A percentile compares a stretch with the other conserved stretches of the same genome.
These are phyloP conservation scores for Machimus atricapillus DNA, from an alignment of 2,888 invertebrate species.

Conservation along the genomic window DNA sequence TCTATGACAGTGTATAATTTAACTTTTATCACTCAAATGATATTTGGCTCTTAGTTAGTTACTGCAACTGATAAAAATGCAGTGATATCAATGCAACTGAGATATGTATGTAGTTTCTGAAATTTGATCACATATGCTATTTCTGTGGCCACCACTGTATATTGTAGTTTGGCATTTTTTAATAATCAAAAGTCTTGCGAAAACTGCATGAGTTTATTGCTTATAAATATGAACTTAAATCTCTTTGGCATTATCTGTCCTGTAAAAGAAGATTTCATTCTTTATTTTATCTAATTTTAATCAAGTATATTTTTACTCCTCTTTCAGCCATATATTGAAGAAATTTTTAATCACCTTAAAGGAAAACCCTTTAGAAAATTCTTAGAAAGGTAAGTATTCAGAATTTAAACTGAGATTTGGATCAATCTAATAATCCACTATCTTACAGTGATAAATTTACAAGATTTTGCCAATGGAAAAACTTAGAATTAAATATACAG, in stretches of 20 bases:
- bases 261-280: not conserved
- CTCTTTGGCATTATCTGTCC: not conserved
- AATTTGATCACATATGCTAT: too few relatives aligned
- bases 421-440: not conserved
- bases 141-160: too few relatives aligned
- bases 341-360: conserved; percentile 97
- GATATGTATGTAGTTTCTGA: too few relatives aligned
- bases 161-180: too few relatives aligned
- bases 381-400: conserved; percentile 85
- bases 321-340: conserved; percentile 98
- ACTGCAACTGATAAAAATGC: too few relatives aligned
- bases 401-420: not conserved
- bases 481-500: conserved; percentile 99
- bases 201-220: not conserved
- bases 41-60: too few relatives aligned
- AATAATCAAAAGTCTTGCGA: not conserved
- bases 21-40: too few relatives aligned
- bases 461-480: conserved; percentile 99
- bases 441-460: conserved; percentile 96
- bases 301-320: conserved; percentile 50
- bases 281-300: conserved; percentile 5
- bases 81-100: too few relatives aligned
- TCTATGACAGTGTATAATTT: too few relatives aligned
- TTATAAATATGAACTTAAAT: not conserved
- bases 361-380: conserved; percentile 97